Evolutionary conservation across 2,888 invertebrate species (phyloP).

Genomic region (Ophion costatus): DNA sequence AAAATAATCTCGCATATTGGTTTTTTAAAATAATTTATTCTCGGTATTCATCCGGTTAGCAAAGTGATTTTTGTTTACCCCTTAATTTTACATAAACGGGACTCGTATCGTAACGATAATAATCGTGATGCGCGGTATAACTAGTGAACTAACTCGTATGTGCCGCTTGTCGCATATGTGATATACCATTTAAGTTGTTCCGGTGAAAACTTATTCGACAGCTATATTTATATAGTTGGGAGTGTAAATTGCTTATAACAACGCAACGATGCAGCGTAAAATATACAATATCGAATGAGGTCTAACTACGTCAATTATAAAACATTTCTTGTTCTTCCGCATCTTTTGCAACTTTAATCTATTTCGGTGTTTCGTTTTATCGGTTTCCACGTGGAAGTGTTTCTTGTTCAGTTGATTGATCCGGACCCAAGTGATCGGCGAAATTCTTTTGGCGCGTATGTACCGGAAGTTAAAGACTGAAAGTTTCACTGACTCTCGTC

Average conservation of each 20-base stretch:
- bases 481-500: conserved; percentile 38
- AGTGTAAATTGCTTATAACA: conserved; percentile 62
- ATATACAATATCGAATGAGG: conserved; percentile 64
- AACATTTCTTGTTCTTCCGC: conserved; percentile 31
- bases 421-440: conserved; percentile 16
- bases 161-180: conserved; percentile 50
- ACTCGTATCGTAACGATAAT: conserved; percentile 41
- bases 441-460: conserved; percentile 37
- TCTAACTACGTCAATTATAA: conserved; percentile 64
- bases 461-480: conserved; percentile 55
- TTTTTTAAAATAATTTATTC: conserved; percentile 25
- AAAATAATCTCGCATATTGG: conserved; percentile 47
- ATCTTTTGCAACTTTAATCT: background rate
- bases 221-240: conserved; percentile 26
- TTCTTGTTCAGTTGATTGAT: conserved; percentile 16
- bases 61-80: conserved; percentile 23
- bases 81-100: conserved; percentile 29
- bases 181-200: conserved; percentile 47
- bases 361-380: background rate
- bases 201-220: conserved; percentile 47
- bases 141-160: conserved; percentile 50
- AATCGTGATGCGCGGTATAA: conserved; percentile 52
- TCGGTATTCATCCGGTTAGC: conserved; percentile 38
- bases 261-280: conserved; percentile 66
- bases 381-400: conserved; percentile 29